These are phyloP conservation scores for Amphimedon queenslandica DNA, from an alignment of 37 sponge, comb jelly and placozoan genomes.

Conservation along the genomic window DNA sequence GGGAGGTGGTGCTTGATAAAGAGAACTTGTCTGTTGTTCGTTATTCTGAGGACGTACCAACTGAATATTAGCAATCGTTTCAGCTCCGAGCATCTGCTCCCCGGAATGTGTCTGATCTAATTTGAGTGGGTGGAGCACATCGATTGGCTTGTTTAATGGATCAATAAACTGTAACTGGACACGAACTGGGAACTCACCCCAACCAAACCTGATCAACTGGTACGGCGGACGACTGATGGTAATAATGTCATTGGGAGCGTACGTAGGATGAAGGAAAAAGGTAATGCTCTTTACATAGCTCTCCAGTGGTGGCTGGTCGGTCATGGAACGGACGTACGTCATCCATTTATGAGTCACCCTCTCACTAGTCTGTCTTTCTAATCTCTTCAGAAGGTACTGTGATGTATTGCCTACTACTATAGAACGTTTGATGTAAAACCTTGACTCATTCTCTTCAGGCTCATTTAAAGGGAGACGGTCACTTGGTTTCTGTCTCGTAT, in stretches of 20 bases:
- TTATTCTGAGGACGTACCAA: constrained; percentile 1
- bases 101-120: constrained; percentile 81
- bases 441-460: background rate
- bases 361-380: constrained; percentile 13
- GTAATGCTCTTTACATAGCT: constrained; percentile 62
- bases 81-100: constrained; percentile 81
- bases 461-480: background rate
- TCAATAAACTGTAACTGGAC: constrained; percentile 71
- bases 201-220: constrained; percentile 77
- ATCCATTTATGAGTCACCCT: constrained; percentile 92
- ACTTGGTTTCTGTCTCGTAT: background rate
- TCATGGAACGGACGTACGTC: constrained; percentile 70
- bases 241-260: constrained; percentile 79
- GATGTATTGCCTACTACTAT: constrained; percentile 87
- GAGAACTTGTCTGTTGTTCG: too few relatives aligned
- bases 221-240: constrained; percentile 60
- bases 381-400: constrained; percentile 49
- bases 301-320: constrained; percentile 50
- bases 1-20: too few relatives aligned
- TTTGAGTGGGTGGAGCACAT: constrained; percentile 74
- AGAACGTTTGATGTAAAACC: constrained; percentile 41
- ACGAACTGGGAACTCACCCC: constrained; percentile 92
- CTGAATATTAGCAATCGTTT: constrained; percentile 64
- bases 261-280: constrained; percentile 90
- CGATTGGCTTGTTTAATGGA: constrained; percentile 51